These are phyloP conservation scores for Drosophila equinoxialis DNA, from an alignment of 1,140 invertebrate genomes.

Conservation along the genomic window DNA sequence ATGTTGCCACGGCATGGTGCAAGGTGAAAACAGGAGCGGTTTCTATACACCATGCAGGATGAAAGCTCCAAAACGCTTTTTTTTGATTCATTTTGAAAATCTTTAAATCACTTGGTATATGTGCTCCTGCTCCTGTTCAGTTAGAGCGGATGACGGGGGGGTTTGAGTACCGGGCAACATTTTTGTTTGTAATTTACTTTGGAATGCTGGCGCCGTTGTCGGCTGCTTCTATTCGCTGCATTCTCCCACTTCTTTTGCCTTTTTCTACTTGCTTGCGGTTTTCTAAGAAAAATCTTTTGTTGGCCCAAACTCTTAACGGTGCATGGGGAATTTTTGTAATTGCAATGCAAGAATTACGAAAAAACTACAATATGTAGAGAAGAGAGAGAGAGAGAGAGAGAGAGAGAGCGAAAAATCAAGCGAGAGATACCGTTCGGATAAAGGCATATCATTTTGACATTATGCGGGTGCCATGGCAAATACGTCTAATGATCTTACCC, in stretches of 20 bases:
- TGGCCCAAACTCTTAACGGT: slow-evolving; percentile 51
- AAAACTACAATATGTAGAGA: not conserved
- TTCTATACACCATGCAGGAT: not conserved
- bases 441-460: slow-evolving; percentile 1
- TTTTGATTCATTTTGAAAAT: too few species aligned
- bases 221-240: slow-evolving; percentile 3
- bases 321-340: slow-evolving; percentile 31
- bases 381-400: not conserved
- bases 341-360: slow-evolving; percentile 3
- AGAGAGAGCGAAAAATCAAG: not conserved
- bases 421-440: not conserved
- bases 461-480: slow-evolving; percentile 7
- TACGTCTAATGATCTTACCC: slow-evolving; percentile 1
- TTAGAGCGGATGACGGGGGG: not conserved
- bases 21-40: not conserved
- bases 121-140: not conserved
- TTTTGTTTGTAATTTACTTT: slow-evolving; percentile 79
- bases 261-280: slow-evolving; percentile 41
- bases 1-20: slow-evolving; percentile 27
- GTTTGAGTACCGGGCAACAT: slow-evolving; percentile 55
- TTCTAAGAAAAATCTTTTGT: slow-evolving; percentile 74
- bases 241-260: not conserved
- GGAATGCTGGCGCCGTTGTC: slow-evolving; percentile 60
- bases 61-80: too few species aligned
- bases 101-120: too few species aligned